Base-by-base conservation (phyloP, 2,113 vertebrate species). In the Seriola dumerili region DNA sequence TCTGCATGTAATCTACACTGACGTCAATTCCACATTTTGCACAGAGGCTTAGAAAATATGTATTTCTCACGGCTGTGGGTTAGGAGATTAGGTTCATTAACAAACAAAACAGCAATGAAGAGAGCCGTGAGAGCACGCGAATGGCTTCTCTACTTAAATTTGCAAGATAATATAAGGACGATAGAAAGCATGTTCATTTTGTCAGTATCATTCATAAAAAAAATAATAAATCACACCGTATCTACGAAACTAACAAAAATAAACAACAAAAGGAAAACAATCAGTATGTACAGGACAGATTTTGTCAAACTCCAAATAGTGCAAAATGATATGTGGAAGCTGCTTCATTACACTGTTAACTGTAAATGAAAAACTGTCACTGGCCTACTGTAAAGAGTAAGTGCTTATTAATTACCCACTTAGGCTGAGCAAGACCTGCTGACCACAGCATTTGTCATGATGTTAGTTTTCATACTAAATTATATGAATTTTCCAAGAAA, bases 401-500 rank as follows among this genome's bases (percentile, higher is more conserved):
- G 58, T 70, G 17, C 34, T 40, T 10, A 32, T 74, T 46, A 77
- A 57, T 67, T 14, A 78, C 32, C 44, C 19, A 50, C 29, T 81
- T 63, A 23, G 14, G 19, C 59, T 44, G 17, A 85, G 29, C 16
- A 48, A 21, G 50, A 64, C 42, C 7, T 16, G 4, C 25, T 61
- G 63, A n/a, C 11, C 16, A 52, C 32, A 16, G 12, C 12, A 48
- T 64, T 76, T 46, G n/a, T 58, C 9, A 55, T 55, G 4, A 55
- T 55, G 4, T n/a, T 32, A 46, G 32, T 59, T 73, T 16, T 68
- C 11, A 12, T 8, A 25, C 3, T 38, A 64, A 63, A 69, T 38
- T 21, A 68, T 19, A 8, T 13, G 23, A 29, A 63, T 81, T 42
- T 62, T 23, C 3, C 8, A n/a, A 55, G 13, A 1, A 40, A 13